phyloP scores from a whole-genome alignment of 2,888 invertebrate genomes.

The Helicoverpa assulta region DNA sequence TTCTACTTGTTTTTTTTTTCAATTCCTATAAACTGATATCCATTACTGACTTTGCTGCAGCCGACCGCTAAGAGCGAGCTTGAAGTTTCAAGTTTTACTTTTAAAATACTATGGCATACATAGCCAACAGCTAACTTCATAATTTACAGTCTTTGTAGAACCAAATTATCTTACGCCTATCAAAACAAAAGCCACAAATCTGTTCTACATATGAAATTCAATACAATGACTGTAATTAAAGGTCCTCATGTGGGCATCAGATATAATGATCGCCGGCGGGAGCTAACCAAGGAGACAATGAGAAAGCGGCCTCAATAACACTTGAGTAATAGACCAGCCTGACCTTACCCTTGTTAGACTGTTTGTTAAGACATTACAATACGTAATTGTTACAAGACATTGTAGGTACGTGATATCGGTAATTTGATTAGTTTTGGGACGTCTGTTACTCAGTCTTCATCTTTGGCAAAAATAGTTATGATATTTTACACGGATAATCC shows the following conservation, averaged over 20 bases:
- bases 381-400: constrained; percentile 25
- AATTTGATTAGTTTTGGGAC: constrained; percentile 1
- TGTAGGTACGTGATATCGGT: constrained; percentile 7
- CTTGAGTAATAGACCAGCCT: constrained; percentile 59
- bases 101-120: too few species aligned
- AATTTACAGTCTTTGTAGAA: not conserved
- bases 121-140: too few species aligned
- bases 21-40: too few species aligned
- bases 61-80: too few species aligned
- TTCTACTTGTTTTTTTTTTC: not conserved
- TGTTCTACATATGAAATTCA: constrained; percentile 6
- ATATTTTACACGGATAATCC: too few species aligned
- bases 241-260: constrained; percentile 43
- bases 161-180: not conserved
- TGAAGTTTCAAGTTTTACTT: too few species aligned
- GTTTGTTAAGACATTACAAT: constrained; percentile 41
- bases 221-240: constrained; percentile 40
- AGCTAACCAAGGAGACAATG: constrained; percentile 68
- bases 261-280: constrained; percentile 42
- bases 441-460: too few species aligned
- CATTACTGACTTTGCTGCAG: too few species aligned
- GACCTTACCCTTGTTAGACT: constrained; percentile 69
- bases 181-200: constrained; percentile 5
- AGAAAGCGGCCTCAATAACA: constrained; percentile 74
- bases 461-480: too few species aligned